A percentile compares a stretch with the other conserved stretches of the same genome.
These are phyloP conservation scores for Zygothrica quintamaculata DNA, from an alignment of 2,888 invertebrate species.

Conservation along the genomic window DNA sequence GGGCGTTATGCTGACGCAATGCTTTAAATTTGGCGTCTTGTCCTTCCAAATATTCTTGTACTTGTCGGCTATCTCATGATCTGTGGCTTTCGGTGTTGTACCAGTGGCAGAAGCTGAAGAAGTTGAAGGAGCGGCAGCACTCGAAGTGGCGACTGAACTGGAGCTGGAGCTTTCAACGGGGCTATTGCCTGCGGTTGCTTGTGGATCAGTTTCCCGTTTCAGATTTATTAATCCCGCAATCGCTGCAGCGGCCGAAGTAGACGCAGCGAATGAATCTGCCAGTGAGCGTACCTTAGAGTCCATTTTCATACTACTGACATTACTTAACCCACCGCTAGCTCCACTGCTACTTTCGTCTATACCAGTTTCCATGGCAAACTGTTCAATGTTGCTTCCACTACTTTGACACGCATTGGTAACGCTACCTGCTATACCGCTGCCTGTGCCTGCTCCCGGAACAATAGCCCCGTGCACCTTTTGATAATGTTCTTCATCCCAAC, in stretches of 20 bases:
- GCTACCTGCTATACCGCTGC: constrained; percentile 34
- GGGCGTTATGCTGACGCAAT: constrained; percentile 83
- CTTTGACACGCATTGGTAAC: constrained; percentile 35
- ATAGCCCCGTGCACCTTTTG: constrained; percentile 84
- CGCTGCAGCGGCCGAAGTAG: constrained; percentile 73
- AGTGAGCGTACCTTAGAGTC: constrained; percentile 64
- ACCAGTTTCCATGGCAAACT: constrained; percentile 42
- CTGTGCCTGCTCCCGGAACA: constrained; percentile 28
- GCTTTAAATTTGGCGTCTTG: constrained; percentile 81
- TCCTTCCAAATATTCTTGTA: constrained; percentile 84
- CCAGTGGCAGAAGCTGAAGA: constrained; percentile 20
- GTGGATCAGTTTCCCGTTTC: constrained; percentile 65
- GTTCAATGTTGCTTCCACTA: constrained; percentile 42
- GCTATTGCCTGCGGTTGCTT: constrained; percentile 25
- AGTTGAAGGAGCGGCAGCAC: constrained; percentile 41
- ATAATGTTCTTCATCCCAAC: constrained; percentile 91
- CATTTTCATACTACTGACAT: constrained; percentile 63
- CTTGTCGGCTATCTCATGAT: constrained; percentile 82
- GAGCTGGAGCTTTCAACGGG: constrained; percentile 9
- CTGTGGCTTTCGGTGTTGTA: constrained; percentile 48
- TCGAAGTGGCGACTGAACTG: not conserved
- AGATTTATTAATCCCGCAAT: constrained; percentile 64
- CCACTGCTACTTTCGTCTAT: constrained; percentile 18
- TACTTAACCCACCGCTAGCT: constrained; percentile 36
- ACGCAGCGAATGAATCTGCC: constrained; percentile 71